phyloP scores from a whole-genome alignment of 2,888 invertebrate genomes.

The Dioctria rufipes region DNA sequence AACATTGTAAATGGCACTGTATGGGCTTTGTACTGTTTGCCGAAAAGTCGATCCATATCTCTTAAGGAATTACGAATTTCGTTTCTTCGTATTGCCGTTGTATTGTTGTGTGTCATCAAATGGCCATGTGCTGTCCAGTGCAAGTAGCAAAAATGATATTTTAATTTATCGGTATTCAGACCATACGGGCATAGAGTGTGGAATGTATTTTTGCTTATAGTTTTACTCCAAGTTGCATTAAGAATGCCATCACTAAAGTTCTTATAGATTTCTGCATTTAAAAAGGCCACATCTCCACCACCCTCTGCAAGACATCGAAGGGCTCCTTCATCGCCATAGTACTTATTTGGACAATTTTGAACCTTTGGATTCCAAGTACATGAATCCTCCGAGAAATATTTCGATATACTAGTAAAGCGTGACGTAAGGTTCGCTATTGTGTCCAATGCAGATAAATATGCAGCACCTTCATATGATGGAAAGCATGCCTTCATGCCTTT shows the following conservation, averaged over 20 bases:
- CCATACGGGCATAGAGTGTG: constrained; percentile 75
- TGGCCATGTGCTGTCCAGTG: constrained; percentile 81
- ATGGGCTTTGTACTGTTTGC: constrained; percentile 74
- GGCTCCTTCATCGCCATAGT: constrained; percentile 77
- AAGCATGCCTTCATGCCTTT: constrained; percentile 84
- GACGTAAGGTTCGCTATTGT: constrained; percentile 70
- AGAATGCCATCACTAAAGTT: constrained; percentile 75
- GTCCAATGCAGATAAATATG: constrained; percentile 76
- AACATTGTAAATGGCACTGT: constrained; percentile 80
- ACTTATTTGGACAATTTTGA: constrained; percentile 67
- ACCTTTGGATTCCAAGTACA: constrained; percentile 74
- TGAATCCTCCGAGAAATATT: constrained; percentile 78
- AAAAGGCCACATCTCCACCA: constrained; percentile 84
- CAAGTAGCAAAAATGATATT: constrained; percentile 74
- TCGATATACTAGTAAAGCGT: constrained; percentile 63
- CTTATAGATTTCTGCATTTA: constrained; percentile 77
- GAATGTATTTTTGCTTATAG: constrained; percentile 69
- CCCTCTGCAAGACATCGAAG: constrained; percentile 79
- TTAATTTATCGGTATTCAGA: constrained; percentile 64
- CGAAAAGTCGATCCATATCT: constrained; percentile 81
- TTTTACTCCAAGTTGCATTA: constrained; percentile 70
- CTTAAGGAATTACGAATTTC: constrained; percentile 82
- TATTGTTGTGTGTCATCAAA: constrained; percentile 74
- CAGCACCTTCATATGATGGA: constrained; percentile 83
- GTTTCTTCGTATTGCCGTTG: constrained; percentile 74